Evolutionary conservation across 2,113 vertebrate species (phyloP).

Genomic region (Cephalopterus ornatus): DNA sequence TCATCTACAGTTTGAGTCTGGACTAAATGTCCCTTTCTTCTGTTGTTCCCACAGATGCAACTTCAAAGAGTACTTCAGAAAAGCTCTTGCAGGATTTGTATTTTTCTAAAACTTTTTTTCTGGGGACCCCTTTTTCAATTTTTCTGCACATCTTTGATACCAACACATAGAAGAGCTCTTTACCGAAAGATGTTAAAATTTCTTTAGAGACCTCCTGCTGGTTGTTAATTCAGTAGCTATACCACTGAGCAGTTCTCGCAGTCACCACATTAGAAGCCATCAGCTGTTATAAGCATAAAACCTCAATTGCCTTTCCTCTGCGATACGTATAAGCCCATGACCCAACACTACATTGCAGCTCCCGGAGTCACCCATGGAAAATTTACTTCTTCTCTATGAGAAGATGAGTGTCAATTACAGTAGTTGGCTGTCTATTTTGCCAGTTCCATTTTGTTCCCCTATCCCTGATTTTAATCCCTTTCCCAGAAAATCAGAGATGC

Average conservation of each 20-base stretch:
- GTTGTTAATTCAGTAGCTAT: background rate
- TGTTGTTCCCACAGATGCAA: background rate
- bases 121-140: background rate
- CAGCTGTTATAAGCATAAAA: background rate
- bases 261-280: background rate
- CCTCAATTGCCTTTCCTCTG: background rate
- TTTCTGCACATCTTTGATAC: background rate
- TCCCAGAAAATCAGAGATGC: background rate
- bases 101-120: background rate
- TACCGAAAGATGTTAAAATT: background rate
- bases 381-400: background rate
- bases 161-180: background rate
- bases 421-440: background rate
- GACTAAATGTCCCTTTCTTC: background rate
- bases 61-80: constrained; percentile 23
- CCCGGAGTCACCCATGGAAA: background rate
- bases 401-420: background rate
- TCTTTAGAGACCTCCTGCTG: background rate
- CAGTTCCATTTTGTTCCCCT: background rate
- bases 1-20: background rate
- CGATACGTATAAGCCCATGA: background rate
- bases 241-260: background rate
- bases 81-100: background rate
- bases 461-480: background rate
- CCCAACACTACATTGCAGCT: background rate